Base-by-base conservation (phyloP, 2,113 vertebrate species). In the Blennius ocellaris region DNA sequence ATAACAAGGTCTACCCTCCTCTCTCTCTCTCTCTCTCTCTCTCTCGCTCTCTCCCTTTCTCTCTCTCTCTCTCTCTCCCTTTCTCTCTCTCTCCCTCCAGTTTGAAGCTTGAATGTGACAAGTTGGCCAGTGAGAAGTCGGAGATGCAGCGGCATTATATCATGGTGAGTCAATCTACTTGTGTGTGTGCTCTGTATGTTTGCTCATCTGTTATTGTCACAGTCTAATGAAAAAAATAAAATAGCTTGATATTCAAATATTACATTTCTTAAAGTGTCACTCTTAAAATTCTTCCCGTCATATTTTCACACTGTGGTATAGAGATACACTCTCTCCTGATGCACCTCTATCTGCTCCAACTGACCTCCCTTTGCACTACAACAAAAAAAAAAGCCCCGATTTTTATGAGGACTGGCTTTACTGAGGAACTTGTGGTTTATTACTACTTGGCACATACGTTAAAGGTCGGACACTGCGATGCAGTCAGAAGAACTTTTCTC, bases 91-190 rank as follows among this genome's bases (percentile, higher is more conserved):
- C 66, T 87, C 48, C 78, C 62, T 12, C 9, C 76, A 95, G 95
- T 90, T 89, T 95, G 82, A 96, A 98, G 95, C 96, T 98, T 80
- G 97, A 98, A 83, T 98, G 96, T 88, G 97, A 98, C 91, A 98
- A 98, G 91, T 92, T 98, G 90, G 97, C 97, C 38, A 98, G 96
- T 73, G 97, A 98, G 92, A 98, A 98, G 94, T 97, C 97, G 0
- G 97, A 98, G 91, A 98, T 98, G 97, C 97, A 98, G 92, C 96
- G 97, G 84, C 97, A 97, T 93, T 98, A 98, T 84, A 96, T 98
- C 89, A 98, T 98, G 97, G 97, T 98, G 87, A 97, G 96, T 87
- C 11, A 64, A 44, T 40, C 39, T 59, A 9, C 7, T 43, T 48
- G 14, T 53, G 41, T 50, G 44, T 69, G 15, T 16, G 1, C 21